Conservation (phyloP, 92 coral and sea anemone genomes). For the Actinernus sp. region DNA sequence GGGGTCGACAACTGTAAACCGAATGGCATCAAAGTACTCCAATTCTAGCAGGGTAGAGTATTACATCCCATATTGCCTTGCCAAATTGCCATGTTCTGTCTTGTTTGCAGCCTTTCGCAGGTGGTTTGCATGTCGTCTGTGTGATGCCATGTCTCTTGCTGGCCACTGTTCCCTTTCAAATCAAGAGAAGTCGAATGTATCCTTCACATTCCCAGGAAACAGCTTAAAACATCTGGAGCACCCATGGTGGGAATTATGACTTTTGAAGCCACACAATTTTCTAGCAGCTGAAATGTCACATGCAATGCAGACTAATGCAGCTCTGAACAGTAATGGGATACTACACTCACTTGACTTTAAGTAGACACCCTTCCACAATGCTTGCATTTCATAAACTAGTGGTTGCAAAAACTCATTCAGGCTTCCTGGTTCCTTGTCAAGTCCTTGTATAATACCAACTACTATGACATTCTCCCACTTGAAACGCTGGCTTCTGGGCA, state of each 20-base stretch:
- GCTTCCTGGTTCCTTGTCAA: conserved; percentile 43
- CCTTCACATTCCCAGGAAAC: background rate
- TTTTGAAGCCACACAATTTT: conserved; percentile 53
- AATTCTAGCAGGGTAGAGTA: background rate
- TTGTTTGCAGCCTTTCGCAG: background rate
- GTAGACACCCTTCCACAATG: conserved; percentile 37
- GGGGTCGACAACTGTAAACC: background rate
- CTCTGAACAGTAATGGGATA: conserved; percentile 32
- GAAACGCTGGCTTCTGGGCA: conserved; percentile 45
- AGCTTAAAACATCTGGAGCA: background rate
- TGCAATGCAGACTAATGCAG: conserved; percentile 39
- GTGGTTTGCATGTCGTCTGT: background rate
- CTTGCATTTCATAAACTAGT: conserved; percentile 46
- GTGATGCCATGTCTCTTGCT: background rate
- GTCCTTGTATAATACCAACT: conserved; percentile 44
- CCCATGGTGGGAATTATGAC: conserved; percentile 11
- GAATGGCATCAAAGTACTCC: background rate
- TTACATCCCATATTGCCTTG: background rate
- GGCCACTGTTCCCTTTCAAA: background rate
- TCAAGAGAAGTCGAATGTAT: background rate
- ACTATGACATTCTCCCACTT: conserved; percentile 50
- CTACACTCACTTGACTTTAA: conserved; percentile 28
- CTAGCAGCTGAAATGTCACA: conserved; percentile 56
- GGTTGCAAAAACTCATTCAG: conserved; percentile 48
- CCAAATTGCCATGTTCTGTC: background rate